Conservation (phyloP, 2,113 vertebrate genomes). For the Alaudala cheleensis region DNA sequence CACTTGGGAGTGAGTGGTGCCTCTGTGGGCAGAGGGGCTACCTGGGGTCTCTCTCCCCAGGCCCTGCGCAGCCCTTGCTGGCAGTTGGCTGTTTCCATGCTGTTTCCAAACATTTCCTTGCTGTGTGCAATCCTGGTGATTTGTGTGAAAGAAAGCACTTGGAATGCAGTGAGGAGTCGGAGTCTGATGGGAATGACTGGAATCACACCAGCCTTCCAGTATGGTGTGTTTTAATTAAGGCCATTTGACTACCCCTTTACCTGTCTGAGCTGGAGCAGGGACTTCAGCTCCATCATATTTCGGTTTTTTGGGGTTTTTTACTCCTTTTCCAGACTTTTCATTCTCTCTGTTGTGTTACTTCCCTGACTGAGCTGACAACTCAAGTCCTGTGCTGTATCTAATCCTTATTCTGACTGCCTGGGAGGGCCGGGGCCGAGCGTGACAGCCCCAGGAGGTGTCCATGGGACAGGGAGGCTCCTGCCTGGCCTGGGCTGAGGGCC, state of each 20-base stretch:
- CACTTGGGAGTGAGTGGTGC: background rate
- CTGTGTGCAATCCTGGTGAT: too few relatives aligned
- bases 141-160: background rate
- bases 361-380: background rate
- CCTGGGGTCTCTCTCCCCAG: background rate
- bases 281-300: background rate
- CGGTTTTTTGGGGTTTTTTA: rapidly evolving
- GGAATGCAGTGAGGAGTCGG: background rate
- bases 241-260: background rate
- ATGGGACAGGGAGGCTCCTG: background rate
- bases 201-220: background rate
- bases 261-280: background rate
- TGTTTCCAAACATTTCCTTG: background rate
- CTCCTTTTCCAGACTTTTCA: background rate
- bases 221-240: background rate
- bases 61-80: background rate
- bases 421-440: background rate
- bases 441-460: background rate
- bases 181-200: background rate
- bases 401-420: too few relatives aligned
- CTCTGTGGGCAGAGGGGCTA: background rate
- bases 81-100: background rate
- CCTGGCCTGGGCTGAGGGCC: background rate
- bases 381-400: too few relatives aligned
- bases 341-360: background rate